A percentile compares a stretch with the other conserved stretches of the same genome.
Conservation (phyloP, 2,888 invertebrate species). For the Tenthredo distinguenda region DNA sequence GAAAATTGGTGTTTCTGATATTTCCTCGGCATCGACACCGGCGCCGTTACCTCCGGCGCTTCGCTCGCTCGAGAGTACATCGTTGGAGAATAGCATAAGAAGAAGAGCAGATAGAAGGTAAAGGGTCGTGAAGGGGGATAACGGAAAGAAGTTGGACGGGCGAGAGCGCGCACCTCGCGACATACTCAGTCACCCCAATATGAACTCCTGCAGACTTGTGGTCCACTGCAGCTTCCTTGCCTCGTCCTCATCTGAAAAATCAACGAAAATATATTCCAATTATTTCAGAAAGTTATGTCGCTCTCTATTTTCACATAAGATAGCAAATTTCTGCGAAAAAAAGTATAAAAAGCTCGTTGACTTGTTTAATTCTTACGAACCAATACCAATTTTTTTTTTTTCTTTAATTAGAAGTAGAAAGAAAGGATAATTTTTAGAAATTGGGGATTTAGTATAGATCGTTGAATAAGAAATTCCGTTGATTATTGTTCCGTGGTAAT, state of each 20-base stretch:
- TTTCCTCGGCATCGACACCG: background rate
- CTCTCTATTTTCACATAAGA: background rate
- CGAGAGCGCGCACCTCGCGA: slow-evolving; percentile 66
- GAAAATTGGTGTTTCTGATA: background rate
- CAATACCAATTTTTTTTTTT: too few species aligned
- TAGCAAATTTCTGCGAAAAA: background rate
- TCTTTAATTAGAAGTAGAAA: too few species aligned
- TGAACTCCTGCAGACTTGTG: slow-evolving; percentile 60
- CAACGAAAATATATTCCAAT: background rate
- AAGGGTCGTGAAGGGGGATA: slow-evolving; percentile 52
- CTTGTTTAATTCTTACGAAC: too few species aligned
- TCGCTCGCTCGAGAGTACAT: slow-evolving; percentile 52
- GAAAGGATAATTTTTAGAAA: background rate
- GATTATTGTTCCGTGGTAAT: background rate
- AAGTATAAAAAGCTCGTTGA: background rate
- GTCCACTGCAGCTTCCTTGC: slow-evolving; percentile 56
- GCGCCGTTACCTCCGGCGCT: background rate
- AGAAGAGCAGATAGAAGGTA: slow-evolving; percentile 66
- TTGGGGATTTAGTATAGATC: background rate
- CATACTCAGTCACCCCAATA: slow-evolving; percentile 75
- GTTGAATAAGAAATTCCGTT: background rate
- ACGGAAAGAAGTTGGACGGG: slow-evolving; percentile 63
- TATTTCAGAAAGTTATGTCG: background rate
- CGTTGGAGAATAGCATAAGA: slow-evolving; percentile 65
- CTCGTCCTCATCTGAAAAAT: slow-evolving; percentile 68